phyloP scores from a whole-genome alignment of 92 coral and sea anemone species.

The Phenganax subtilis region DNA sequence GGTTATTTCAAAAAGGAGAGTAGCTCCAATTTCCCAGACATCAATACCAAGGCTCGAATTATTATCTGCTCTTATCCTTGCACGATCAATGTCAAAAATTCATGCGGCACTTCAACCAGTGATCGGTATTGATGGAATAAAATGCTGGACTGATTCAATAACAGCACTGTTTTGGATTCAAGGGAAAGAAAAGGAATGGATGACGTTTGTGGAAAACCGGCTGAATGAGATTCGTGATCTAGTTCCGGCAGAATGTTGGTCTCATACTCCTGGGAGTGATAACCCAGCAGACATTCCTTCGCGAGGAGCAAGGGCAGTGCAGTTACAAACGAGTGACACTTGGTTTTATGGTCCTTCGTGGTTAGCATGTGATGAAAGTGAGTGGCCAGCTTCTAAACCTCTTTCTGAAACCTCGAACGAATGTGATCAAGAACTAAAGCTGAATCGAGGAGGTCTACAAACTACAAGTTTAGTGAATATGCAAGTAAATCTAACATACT shows the following conservation, averaged over 20 bases:
- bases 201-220: constrained; percentile 24
- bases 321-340: not conserved
- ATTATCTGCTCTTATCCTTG: constrained; percentile 35
- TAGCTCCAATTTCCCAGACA: constrained; percentile 14
- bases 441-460: constrained; percentile 1
- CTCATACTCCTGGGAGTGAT: constrained; percentile 23
- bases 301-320: constrained; percentile 17
- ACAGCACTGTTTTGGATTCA: constrained; percentile 23
- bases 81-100: constrained; percentile 31
- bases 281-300: constrained; percentile 35
- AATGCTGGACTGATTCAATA: constrained; percentile 34
- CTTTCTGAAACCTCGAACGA: constrained; percentile 6
- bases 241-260: constrained; percentile 27
- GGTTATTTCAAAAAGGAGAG: constrained; percentile 15
- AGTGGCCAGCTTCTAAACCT: constrained; percentile 22
- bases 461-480: not conserved
- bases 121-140: not conserved
- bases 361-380: not conserved
- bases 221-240: constrained; percentile 20
- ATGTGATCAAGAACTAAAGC: constrained; percentile 16
- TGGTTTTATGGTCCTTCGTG: constrained; percentile 28
- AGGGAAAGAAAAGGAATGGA: constrained; percentile 14
- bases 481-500: not conserved
- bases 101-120: constrained; percentile 37
- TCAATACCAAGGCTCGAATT: constrained; percentile 24